Conservation (phyloP, 1,140 invertebrate species). For the Zaprionus ornatus region DNA sequence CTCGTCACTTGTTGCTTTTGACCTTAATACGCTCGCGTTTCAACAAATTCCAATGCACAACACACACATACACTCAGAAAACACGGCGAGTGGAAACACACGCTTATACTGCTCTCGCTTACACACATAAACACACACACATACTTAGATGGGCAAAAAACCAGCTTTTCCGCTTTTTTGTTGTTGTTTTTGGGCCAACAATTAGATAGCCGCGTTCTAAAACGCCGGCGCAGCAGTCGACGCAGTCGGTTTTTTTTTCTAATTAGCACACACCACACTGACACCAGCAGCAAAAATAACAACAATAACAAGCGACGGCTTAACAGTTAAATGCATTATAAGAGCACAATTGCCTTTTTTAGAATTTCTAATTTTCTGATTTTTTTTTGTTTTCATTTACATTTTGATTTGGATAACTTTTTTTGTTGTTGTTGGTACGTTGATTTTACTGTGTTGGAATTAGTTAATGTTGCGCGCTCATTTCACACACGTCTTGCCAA, state of each 20-base stretch:
- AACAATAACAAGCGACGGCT: slow-evolving; percentile 1
- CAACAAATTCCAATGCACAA: slow-evolving; percentile 75
- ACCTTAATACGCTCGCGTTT: slow-evolving; percentile 65
- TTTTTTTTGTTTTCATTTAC: slow-evolving; percentile 27
- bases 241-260: slow-evolving; percentile 28
- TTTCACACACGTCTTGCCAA: slow-evolving; percentile 56
- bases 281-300: slow-evolving; percentile 32
- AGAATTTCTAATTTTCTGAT: slow-evolving; percentile 14
- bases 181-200: slow-evolving; percentile 62
- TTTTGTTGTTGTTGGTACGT: slow-evolving; percentile 37
- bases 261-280: slow-evolving; percentile 45
- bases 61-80: slow-evolving; percentile 43
- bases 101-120: slow-evolving; percentile 16
- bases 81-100: background rate
- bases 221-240: slow-evolving; percentile 60
- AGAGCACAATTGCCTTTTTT: slow-evolving; percentile 16
- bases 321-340: slow-evolving; percentile 33
- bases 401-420: slow-evolving; percentile 21
- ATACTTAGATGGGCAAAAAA: slow-evolving; percentile 44
- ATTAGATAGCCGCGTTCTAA: slow-evolving; percentile 67
- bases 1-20: slow-evolving; percentile 71
- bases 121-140: slow-evolving; percentile 26
- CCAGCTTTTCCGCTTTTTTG: slow-evolving; percentile 41
- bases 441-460: slow-evolving; percentile 47
- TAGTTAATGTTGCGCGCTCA: slow-evolving; percentile 47